phyloP scores from a whole-genome alignment of 2,797 vertebrate genomes.

The Melanotaenia nigrans region DNA sequence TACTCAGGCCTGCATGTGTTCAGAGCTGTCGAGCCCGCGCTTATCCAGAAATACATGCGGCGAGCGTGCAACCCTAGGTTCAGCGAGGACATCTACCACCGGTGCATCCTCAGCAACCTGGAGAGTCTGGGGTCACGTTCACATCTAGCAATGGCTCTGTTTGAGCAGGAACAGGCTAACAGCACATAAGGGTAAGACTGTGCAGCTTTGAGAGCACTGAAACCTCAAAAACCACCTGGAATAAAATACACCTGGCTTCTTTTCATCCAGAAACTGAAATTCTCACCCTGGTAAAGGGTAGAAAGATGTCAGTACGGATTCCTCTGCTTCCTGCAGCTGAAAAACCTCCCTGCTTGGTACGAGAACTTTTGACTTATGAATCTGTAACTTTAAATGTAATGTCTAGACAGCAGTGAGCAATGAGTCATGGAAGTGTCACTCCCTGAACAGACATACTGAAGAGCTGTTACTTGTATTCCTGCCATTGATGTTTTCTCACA shows the following conservation, averaged over 20 bases:
- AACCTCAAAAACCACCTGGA: neutral
- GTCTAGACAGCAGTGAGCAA: conserved; percentile 23
- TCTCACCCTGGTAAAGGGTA: neutral
- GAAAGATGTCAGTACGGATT: conserved; percentile 1
- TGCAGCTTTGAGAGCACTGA: conserved; percentile 1
- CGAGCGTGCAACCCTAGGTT: conserved; percentile 91
- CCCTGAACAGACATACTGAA: conserved; percentile 11
- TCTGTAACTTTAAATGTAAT: conserved; percentile 21
- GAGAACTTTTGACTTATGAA: conserved; percentile 20
- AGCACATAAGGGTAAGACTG: conserved; percentile 84
- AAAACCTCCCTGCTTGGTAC: conserved; percentile 7
- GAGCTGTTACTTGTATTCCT: conserved; percentile 25
- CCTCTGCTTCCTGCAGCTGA: neutral
- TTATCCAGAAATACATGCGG: conserved; percentile 92
- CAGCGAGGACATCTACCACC: conserved; percentile 95
- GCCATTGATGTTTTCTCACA: conserved; percentile 6
- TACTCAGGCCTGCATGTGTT: conserved; percentile 97
- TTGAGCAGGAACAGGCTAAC: conserved; percentile 97
- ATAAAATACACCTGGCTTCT: neutral
- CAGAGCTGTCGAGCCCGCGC: conserved; percentile 92
- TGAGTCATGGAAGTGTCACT: conserved; percentile 43
- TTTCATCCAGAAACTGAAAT: neutral
- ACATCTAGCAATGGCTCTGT: conserved; percentile 93
- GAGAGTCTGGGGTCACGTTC: conserved; percentile 93
- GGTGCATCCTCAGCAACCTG: conserved; percentile 94